Evolutionary conservation across 30 jellyfish, hydroid and myxozoan genomes (phyloP).

Genomic region (Rhopilema esculentum): DNA sequence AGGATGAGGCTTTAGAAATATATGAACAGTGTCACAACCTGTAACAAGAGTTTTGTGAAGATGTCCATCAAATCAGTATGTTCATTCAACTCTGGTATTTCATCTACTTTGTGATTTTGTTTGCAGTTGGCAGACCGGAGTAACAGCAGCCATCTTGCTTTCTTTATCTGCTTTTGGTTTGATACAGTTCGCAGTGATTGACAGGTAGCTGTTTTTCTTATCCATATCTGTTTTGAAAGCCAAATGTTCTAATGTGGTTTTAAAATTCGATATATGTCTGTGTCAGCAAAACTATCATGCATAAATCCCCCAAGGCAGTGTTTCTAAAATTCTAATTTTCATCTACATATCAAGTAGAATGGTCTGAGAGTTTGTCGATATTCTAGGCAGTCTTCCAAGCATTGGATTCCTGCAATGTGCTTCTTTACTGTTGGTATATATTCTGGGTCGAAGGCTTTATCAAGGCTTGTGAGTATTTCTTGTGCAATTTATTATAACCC

Average conservation of each 20-base stretch:
- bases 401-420: conserved; percentile 74
- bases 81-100: no score
- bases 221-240: neutral
- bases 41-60: no score
- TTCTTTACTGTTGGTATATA: conserved; percentile 70
- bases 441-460: conserved; percentile 79
- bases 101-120: no score
- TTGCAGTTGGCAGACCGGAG: conserved; percentile 81
- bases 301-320: no score
- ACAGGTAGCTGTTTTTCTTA: conserved; percentile 18
- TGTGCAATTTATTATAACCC: neutral
- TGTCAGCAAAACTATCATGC: neutral
- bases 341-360: no score
- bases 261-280: neutral
- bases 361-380: no score
- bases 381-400: conserved; percentile 13
- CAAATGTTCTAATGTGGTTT: neutral
- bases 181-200: conserved; percentile 18
- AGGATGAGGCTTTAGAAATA: no score
- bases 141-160: conserved; percentile 21
- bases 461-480: conserved; percentile 44
- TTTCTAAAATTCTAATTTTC: no score
- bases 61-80: no score
- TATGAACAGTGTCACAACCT: no score
- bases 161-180: conserved; percentile 29